These are phyloP conservation scores for Chorisops tibialis DNA, from an alignment of 2,888 invertebrate species.

Conservation along the genomic window DNA sequence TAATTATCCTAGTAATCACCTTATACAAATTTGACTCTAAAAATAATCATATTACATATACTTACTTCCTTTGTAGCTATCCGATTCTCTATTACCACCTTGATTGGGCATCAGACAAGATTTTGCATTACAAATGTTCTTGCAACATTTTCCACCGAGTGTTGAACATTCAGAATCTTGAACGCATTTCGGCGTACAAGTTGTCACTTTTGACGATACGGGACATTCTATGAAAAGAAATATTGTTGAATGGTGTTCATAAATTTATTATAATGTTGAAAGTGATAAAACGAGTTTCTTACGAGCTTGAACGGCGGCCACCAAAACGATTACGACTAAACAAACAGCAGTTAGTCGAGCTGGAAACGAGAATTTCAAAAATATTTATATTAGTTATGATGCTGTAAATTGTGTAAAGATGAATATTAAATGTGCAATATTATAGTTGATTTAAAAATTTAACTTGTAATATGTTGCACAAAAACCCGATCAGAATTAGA, in stretches of 20 bases:
- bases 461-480: no score
- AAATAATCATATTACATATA: conserved; percentile 38
- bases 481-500: no score
- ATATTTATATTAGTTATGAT: no score
- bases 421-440: no score
- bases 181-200: conserved; percentile 66
- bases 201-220: conserved; percentile 60
- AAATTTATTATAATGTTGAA: background rate
- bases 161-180: conserved; percentile 64
- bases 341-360: background rate
- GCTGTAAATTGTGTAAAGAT: no score
- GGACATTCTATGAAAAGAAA: conserved; percentile 56
- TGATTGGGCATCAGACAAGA: conserved; percentile 60
- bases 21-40: conserved; percentile 6
- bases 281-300: background rate
- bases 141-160: conserved; percentile 65
- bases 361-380: background rate
- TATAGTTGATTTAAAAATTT: no score
- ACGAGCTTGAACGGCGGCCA: background rate
- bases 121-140: conserved; percentile 66
- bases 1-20: no score
- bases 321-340: background rate
- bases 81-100: conserved; percentile 34
- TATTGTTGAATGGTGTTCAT: background rate
- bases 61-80: conserved; percentile 50